These are phyloP conservation scores for Drosophila anceps DNA, from an alignment of 2,888 invertebrate species.

Conservation along the genomic window DNA sequence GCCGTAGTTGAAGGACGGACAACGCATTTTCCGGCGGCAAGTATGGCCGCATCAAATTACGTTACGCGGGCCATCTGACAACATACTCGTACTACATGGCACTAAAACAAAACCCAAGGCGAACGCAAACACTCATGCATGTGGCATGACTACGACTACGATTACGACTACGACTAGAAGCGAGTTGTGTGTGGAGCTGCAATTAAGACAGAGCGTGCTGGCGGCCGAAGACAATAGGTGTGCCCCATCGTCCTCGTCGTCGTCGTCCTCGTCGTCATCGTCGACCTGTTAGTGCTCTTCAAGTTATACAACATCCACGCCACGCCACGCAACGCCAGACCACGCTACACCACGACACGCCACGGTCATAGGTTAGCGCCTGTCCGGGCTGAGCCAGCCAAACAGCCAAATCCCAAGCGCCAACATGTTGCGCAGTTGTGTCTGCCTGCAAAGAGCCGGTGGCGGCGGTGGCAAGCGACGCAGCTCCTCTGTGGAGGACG, in stretches of 20 bases:
- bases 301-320: constrained; percentile 37
- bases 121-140: constrained; percentile 45
- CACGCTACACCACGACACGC: not conserved
- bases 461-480: constrained; percentile 83
- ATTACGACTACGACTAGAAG: constrained; percentile 18
- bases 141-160: constrained; percentile 54
- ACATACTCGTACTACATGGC: constrained; percentile 27
- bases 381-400: constrained; percentile 24
- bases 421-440: constrained; percentile 85
- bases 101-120: constrained; percentile 31
- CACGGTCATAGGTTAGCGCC: constrained; percentile 28
- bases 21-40: constrained; percentile 45
- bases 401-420: constrained; percentile 12
- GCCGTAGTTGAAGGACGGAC: constrained; percentile 32
- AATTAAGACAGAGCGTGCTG: constrained; percentile 50
- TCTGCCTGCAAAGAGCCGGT: constrained; percentile 83
- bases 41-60: constrained; percentile 71
- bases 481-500: constrained; percentile 85
- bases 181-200: constrained; percentile 55
- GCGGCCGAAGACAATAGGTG: constrained; percentile 46
- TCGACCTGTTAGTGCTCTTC: constrained; percentile 46
- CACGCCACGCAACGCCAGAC: not conserved
- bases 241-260: constrained; percentile 9
- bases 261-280: constrained; percentile 11
- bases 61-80: constrained; percentile 35